Evolutionary conservation across 2,113 vertebrate species (phyloP).

Genomic region (Nyctibius bracteatus): DNA sequence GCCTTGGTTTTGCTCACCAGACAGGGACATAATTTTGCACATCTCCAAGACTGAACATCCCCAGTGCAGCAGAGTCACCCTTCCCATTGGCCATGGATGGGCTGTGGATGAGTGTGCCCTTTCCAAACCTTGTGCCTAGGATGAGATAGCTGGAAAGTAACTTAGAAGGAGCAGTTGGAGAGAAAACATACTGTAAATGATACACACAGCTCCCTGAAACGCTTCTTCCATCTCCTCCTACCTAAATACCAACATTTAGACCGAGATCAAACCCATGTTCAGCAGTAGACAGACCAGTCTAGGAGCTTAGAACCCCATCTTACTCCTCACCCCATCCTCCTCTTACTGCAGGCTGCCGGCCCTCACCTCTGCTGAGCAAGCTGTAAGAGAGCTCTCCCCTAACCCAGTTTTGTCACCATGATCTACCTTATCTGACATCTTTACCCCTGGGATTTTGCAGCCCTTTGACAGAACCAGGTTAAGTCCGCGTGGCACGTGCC

Average conservation of each 20-base stretch:
- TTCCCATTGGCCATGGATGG: background rate
- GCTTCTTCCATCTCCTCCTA: background rate
- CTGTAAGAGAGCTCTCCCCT: background rate
- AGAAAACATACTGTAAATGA: background rate
- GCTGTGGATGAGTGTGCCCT: background rate
- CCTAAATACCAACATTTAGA: background rate
- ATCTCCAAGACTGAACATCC: background rate
- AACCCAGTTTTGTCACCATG: background rate
- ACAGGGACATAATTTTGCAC: background rate
- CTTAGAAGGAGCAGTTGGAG: background rate
- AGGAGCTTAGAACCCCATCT: background rate
- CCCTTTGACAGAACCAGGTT: background rate
- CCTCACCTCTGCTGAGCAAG: background rate
- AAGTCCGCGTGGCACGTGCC: rapidly evolving
- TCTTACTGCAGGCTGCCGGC: background rate
- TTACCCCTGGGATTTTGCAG: background rate
- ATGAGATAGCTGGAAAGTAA: background rate
- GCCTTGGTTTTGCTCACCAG: background rate
- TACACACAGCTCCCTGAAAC: background rate
- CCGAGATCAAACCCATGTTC: background rate
- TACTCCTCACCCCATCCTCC: background rate
- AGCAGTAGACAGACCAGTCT: background rate
- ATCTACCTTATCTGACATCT: background rate
- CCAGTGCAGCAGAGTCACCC: background rate
- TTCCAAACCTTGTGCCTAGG: background rate